phyloP scores from a whole-genome alignment of 2,113 vertebrate genomes.

The Stercorarius parasiticus region DNA sequence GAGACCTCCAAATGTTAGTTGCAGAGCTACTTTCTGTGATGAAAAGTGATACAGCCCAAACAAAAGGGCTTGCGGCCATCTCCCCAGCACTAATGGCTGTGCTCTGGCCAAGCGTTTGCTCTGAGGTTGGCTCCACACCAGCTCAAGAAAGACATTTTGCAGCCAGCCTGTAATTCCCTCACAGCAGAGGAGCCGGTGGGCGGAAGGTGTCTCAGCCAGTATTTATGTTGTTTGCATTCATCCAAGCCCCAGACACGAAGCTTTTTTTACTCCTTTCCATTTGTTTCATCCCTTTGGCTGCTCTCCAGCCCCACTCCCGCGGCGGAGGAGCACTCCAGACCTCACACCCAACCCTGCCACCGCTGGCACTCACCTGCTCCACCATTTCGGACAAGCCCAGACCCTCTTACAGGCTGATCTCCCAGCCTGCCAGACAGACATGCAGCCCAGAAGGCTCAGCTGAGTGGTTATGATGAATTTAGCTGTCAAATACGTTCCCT shows the following conservation, averaged over 20 bases:
- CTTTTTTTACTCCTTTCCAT: background rate
- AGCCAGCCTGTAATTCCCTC: background rate
- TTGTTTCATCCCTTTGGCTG: background rate
- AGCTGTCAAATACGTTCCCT: background rate
- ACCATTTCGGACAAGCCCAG: background rate
- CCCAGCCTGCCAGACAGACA: fast-evolving
- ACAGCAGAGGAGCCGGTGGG: background rate
- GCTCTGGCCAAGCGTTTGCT: background rate
- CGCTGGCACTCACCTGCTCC: background rate
- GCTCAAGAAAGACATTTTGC: background rate
- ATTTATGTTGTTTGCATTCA: background rate
- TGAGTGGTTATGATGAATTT: background rate
- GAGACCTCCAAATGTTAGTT: background rate
- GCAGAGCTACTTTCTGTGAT: background rate
- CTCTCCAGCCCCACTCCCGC: fast-evolving
- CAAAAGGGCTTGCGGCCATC: background rate
- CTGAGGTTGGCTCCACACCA: background rate
- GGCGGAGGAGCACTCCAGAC: fast-evolving
- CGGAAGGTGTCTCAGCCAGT: background rate
- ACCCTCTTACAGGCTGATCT: background rate
- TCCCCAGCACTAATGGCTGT: background rate
- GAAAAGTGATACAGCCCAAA: background rate
- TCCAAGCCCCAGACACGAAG: background rate
- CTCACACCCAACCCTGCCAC: background rate
- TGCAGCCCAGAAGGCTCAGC: background rate